Evolutionary conservation across 2,797 vertebrate genomes (phyloP), one percentile per base, ranked within the genome.

Genomic region (Rhodeus uyekii): DNA sequence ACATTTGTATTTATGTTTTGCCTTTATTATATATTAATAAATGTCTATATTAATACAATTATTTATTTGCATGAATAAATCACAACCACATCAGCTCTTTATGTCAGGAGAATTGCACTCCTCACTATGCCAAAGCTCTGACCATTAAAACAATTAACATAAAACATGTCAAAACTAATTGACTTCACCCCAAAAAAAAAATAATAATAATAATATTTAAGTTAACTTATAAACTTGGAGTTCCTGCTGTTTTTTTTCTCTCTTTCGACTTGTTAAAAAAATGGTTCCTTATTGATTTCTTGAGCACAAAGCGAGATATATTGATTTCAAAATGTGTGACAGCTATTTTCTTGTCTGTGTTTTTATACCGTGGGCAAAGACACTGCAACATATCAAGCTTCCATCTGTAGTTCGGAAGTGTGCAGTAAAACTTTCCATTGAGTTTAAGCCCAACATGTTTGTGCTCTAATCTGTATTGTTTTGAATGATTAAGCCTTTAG

Each of bases 261-360:
- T 29, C 6, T 55, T 27, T 64, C 34, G 4, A 63, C 64, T 78
- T 77, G 50, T 42, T 60, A 73, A 48, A 38, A 73, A 58, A 27
- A 67, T 68, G n/a, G 29, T 22, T 38, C 36, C n/a, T 34, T 74
- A 68, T 81, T 78, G 60, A 65, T 82, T 65, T 44, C 19, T 63
- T 67, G 2, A 72, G 58, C 80, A 74, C 69, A 38, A 84, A 58
- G 68, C 13, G 42, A 48, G 50, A 67, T 65, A 29, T 58, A 82
- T 50, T 75, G 80, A 75, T 67, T 73, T 82, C 27, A 9, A 27
- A 48, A 39, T 61, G n/a, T 38, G 53, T 24, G 1, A 78, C 29
- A 34, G n/a, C 55, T 42, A 36, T 78, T 65, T 53, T 32, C 36
- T 68, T 58, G 29, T 44, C 27, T 46, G 16, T 80, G 27, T 39